Conservation (phyloP, 2,888 invertebrate genomes). For the Troilus luridus region DNA sequence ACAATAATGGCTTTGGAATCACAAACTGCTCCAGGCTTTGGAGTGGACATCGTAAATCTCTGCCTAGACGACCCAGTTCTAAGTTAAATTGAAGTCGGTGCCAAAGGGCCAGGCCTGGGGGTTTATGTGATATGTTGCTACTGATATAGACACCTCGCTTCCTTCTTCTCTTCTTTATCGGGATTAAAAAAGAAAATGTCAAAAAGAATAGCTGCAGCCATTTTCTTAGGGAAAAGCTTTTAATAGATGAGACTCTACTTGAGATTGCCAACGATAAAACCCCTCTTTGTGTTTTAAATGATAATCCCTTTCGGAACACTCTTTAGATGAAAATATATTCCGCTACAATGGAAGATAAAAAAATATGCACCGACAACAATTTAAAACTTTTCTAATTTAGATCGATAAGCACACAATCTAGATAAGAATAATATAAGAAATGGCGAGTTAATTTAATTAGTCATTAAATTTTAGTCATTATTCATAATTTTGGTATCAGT, state of each 20-base stretch:
- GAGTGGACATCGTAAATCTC: neutral
- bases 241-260: neutral
- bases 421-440: neutral
- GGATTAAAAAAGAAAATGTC: slow-evolving; percentile 1
- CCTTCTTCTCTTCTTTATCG: neutral
- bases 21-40: neutral
- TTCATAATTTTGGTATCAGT: too few relatives aligned
- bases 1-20: neutral
- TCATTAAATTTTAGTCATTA: neutral
- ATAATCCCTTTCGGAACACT: neutral
- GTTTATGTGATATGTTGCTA: neutral
- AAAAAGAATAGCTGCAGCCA: neutral
- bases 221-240: neutral
- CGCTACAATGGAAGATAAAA: neutral
- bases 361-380: neutral
- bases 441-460: neutral
- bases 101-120: neutral
- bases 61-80: neutral
- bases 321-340: slow-evolving; percentile 20
- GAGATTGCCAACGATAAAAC: slow-evolving; percentile 20
- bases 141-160: neutral
- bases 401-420: neutral
- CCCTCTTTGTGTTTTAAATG: neutral
- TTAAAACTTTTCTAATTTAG: neutral
- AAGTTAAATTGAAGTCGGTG: slow-evolving; percentile 5